Evolutionary conservation across 2,113 vertebrate genomes (phyloP), one percentile per base, ranked within the genome.

Genomic region (Chionodraco myersi): DNA sequence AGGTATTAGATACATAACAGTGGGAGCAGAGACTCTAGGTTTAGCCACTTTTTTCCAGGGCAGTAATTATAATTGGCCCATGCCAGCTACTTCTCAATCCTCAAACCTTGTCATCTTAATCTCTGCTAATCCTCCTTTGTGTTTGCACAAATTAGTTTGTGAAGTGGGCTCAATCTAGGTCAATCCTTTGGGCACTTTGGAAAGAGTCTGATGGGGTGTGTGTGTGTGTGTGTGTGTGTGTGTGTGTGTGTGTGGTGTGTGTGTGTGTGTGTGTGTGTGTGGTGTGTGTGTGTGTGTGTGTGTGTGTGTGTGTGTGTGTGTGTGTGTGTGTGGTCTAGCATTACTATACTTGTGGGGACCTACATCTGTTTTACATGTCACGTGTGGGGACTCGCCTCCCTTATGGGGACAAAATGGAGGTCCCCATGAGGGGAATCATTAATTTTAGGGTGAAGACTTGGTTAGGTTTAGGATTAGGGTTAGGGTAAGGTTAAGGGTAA

Each of bases 21-120:
- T 67, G 49, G 6, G 57, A 73, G 86, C 66, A 60, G 85, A 57
- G 70, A 57, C 80, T 86, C 44, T n/a, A 13, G 86, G 68, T 86
- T 91, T 90, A 93, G 71, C 58, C 59, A 82, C 66, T 80, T 84
- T 89, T 89, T 89, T 85, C 88, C 70, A 59, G 72, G 76, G 44
- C 83, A 86, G 86, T 89, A 90, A 92, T 93, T 90, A 91, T 94
- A 93, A 93, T 93, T 93, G 91, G 92, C 93, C 92, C 72, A 59
- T 86, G 88, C 76, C 80, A 76, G 87, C 87, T 77, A 84, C 79
- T 86, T 75, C 83, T 88, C 88, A 85, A 82, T 89, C 88, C 89
- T 79, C 83, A 89, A 74, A 92, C 90, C 86, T 85, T 93, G 92
- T 93, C 93, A 91, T 92, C 87, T 89, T 93, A 93, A 93, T 94